Percentiles rank a stretch among this genome's conserved stretches.
phyloP scores from a whole-genome alignment of 2,797 vertebrate genomes.

The Acridotheres tristis region DNA sequence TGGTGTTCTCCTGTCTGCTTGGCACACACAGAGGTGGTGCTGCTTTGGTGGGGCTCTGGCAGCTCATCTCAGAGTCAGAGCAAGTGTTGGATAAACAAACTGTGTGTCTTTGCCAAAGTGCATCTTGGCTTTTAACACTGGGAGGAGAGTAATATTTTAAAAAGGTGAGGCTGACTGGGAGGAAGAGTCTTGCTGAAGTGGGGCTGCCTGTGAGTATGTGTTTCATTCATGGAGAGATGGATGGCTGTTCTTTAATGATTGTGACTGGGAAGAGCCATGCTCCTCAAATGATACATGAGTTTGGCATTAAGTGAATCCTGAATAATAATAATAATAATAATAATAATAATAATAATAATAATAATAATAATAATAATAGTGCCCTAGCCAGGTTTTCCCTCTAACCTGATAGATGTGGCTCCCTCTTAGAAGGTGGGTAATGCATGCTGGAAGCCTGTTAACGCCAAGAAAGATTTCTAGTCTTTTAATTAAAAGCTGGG shows the following conservation, averaged over 20 bases:
- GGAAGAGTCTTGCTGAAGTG: not conserved
- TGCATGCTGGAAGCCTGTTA: not conserved
- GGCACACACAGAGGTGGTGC: rapidly evolving
- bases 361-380: not conserved
- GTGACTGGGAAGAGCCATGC: not conserved
- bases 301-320: not conserved
- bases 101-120: not conserved
- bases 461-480: not conserved
- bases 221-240: not conserved
- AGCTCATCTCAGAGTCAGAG: not conserved
- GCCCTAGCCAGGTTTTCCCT: not conserved
- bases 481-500: conserved; percentile 47
- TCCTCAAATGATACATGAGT: not conserved
- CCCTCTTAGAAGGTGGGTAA: conserved; percentile 1
- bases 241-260: not conserved
- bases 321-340: not conserved
- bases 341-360: not conserved
- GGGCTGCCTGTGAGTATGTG: not conserved
- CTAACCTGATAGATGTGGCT: not conserved
- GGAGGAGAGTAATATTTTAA: not conserved
- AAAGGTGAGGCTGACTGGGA: not conserved
- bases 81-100: not conserved
- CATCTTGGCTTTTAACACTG: not conserved
- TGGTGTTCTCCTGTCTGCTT: not conserved
- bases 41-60: not conserved